Evolutionary conservation across 2,797 vertebrate species (phyloP).

Genomic region (Rhinogobio ventralis): DNA sequence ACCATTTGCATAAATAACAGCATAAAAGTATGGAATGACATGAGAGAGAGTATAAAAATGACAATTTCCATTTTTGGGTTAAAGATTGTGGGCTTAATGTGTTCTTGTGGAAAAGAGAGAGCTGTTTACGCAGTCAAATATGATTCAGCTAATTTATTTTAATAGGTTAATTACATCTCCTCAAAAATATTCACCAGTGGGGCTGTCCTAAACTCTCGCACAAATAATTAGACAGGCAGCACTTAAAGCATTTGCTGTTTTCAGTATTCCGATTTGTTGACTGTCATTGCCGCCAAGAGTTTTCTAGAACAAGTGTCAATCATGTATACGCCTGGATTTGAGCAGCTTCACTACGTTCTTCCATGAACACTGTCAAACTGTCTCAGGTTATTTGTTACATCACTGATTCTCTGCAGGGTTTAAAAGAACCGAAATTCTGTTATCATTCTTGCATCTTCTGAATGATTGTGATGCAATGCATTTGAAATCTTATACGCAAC

Average conservation of each 20-base stretch:
- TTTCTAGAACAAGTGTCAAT: background rate
- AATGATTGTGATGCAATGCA: constrained; percentile 6
- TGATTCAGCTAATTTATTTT: constrained; percentile 12
- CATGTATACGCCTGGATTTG: background rate
- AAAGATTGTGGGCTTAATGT: background rate
- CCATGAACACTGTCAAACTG: background rate
- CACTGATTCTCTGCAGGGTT: background rate
- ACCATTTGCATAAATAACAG: background rate
- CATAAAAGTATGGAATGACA: background rate
- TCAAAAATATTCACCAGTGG: constrained; percentile 3
- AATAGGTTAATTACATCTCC: constrained; percentile 18
- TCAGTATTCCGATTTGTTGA: background rate
- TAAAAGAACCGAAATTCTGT: background rate
- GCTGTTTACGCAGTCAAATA: background rate
- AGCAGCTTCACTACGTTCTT: background rate
- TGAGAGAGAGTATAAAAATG: background rate
- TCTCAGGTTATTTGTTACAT: background rate
- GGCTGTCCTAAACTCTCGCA: background rate
- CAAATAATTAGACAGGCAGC: constrained; percentile 19
- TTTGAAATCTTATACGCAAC: constrained; percentile 5
- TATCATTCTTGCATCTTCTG: constrained; percentile 8
- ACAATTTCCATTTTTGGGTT: background rate
- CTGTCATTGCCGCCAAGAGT: background rate
- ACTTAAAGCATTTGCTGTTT: constrained; percentile 11
- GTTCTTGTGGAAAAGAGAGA: background rate